These are phyloP conservation scores for Ailuropoda melanoleuca DNA, from an alignment of 2,113 vertebrate species.

Conservation along the genomic window DNA sequence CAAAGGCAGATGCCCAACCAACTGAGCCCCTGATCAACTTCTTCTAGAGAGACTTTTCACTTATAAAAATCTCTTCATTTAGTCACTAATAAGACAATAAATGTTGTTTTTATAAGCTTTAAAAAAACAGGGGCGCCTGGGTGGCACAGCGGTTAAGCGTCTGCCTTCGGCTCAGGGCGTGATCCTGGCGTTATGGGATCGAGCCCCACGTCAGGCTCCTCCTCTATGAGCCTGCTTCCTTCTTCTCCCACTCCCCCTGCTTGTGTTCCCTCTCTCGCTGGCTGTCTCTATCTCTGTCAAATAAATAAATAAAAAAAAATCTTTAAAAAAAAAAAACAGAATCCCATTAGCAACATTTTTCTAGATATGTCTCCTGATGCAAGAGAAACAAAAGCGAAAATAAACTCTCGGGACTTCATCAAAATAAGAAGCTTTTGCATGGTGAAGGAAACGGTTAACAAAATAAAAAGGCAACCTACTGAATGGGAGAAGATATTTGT, in stretches of 20 bases:
- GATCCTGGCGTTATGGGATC: no score
- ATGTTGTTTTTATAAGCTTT: not conserved
- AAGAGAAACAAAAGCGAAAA: not conserved
- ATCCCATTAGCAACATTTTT: not conserved
- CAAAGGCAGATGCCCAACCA: no score
- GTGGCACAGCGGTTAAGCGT: no score
- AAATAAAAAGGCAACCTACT: not conserved
- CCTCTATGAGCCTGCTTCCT: no score
- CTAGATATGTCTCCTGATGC: not conserved
- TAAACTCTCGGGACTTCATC: not conserved
- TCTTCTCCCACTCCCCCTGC: no score
- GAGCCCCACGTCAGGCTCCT: no score
- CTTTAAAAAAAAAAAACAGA: not conserved
- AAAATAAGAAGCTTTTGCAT: not conserved
- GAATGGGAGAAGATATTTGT: not conserved
- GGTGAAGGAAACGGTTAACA: not conserved
- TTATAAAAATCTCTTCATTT: not conserved
- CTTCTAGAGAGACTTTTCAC: not conserved
- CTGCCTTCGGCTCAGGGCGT: no score
- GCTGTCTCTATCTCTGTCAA: no score
- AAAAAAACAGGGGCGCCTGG: no score
- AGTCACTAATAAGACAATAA: not conserved
- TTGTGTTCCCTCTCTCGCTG: no score
- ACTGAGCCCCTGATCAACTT: not conserved
- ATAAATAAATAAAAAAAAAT: no score